Conservation (phyloP, 2,888 invertebrate species). For the Dysmachus trigonus region DNA sequence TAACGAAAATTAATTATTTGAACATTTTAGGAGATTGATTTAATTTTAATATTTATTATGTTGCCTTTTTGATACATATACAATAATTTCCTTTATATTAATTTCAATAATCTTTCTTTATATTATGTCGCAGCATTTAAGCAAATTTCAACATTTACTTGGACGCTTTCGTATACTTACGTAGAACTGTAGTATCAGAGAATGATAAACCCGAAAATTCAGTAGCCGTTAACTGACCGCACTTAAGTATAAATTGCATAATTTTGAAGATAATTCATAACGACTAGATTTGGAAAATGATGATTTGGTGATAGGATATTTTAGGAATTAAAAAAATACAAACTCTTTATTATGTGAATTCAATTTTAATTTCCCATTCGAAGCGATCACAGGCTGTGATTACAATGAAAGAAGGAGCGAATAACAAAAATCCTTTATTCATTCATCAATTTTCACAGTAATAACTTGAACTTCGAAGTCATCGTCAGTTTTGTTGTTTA, state of each 20-base stretch:
- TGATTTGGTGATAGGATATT: neutral
- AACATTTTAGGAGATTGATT: no score
- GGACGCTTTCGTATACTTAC: neutral
- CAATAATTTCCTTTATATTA: no score
- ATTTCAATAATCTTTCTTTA: no score
- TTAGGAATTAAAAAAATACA: neutral
- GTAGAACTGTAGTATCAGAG: neutral
- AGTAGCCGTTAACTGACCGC: neutral
- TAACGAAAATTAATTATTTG: no score
- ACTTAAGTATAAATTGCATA: neutral
- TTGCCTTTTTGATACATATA: no score
- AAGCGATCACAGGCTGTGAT: neutral
- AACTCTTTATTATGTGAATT: neutral
- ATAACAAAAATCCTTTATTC: conserved; percentile 3
- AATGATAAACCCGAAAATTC: neutral
- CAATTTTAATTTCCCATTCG: neutral
- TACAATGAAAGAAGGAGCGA: neutral
- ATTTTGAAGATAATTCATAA: neutral
- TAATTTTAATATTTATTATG: no score
- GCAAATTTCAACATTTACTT: no score
- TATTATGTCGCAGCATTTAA: no score
- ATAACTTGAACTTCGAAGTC: neutral
- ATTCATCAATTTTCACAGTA: neutral
- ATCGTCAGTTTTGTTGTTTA: neutral
- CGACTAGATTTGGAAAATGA: neutral